A percentile compares a stretch with the other conserved stretches of the same genome.
These are phyloP conservation scores for Aleiodes leptofemur DNA, from an alignment of 2,888 invertebrate genomes.

Conservation along the genomic window DNA sequence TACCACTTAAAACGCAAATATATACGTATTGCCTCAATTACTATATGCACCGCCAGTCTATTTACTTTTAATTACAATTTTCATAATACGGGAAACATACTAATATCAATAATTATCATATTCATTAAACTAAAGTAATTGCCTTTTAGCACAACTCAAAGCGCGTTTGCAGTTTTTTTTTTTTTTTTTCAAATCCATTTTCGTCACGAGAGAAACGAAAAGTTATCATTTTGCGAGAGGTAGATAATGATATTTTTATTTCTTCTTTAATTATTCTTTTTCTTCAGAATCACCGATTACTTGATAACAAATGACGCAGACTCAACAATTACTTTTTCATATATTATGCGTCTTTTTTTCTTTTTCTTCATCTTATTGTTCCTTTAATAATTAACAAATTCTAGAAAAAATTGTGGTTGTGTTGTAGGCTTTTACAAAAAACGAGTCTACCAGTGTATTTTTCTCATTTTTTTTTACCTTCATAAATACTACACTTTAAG, in stretches of 20 bases:
- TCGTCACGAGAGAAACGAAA: slow-evolving; percentile 5
- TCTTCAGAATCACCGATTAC: slow-evolving; percentile 5
- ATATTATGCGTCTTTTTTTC: slow-evolving; percentile 32
- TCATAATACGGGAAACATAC: background rate
- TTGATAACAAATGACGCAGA: slow-evolving; percentile 1
- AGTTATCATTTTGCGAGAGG: slow-evolving; percentile 12
- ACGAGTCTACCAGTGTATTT: background rate
- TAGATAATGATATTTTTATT: slow-evolving; percentile 37
- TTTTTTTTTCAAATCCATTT: background rate
- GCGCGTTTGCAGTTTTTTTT: background rate
- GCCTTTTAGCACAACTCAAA: too few species aligned
- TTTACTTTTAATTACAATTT: slow-evolving; percentile 15
- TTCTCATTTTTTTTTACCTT: background rate
- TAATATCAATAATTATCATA: background rate
- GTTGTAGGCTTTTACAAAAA: background rate
- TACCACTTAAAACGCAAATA: slow-evolving; percentile 13
- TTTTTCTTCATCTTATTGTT: slow-evolving; percentile 29
- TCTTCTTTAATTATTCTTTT: slow-evolving; percentile 2
- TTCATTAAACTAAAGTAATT: background rate
- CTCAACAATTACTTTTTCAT: slow-evolving; percentile 10
- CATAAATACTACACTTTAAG: slow-evolving; percentile 65
- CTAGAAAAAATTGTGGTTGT: background rate
- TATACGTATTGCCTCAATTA: slow-evolving; percentile 14
- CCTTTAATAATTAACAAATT: background rate
- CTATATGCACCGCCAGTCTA: slow-evolving; percentile 25